Evolutionary conservation across 23 tunicate species (phyloP).

Genomic region (Botrylloides violaceus): DNA sequence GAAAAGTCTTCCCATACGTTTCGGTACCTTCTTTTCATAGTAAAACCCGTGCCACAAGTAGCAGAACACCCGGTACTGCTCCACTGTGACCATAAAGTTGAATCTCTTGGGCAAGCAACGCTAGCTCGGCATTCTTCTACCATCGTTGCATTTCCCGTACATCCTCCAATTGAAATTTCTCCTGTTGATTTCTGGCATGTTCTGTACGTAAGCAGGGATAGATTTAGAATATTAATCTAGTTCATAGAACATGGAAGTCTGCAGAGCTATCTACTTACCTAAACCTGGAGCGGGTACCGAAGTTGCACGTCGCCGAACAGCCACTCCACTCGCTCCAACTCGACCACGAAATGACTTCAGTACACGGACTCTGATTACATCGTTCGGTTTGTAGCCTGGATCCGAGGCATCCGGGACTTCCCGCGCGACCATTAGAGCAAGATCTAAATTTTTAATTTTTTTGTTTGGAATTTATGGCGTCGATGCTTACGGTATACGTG

Average conservation of each 20-base stretch:
- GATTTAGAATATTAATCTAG: neutral
- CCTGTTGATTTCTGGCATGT: neutral
- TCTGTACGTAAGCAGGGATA: neutral
- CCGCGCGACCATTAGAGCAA: constrained; percentile 28
- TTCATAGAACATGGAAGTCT: neutral
- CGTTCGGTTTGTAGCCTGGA: constrained; percentile 2
- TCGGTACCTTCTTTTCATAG: constrained; percentile 4
- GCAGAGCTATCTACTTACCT: neutral
- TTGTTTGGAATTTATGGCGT: too few species aligned
- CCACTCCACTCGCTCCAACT: constrained; percentile 51
- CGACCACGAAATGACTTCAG: constrained; percentile 29
- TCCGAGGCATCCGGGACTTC: constrained; percentile 26
- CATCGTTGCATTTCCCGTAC: neutral
- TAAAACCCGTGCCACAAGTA: constrained; percentile 40
- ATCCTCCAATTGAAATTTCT: neutral
- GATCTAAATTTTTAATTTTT: too few species aligned
- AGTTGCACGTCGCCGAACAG: constrained; percentile 53
- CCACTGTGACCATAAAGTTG: constrained; percentile 36
- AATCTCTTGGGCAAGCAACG: constrained; percentile 30
- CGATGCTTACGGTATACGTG: too few species aligned
- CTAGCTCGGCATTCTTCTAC: neutral
- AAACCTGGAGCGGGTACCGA: constrained; percentile 23
- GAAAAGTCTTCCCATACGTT: too few species aligned
- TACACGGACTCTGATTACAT: constrained; percentile 34
- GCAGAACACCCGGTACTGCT: constrained; percentile 24